phyloP scores from a whole-genome alignment of 2,797 vertebrate genomes.

The Lates japonicus region DNA sequence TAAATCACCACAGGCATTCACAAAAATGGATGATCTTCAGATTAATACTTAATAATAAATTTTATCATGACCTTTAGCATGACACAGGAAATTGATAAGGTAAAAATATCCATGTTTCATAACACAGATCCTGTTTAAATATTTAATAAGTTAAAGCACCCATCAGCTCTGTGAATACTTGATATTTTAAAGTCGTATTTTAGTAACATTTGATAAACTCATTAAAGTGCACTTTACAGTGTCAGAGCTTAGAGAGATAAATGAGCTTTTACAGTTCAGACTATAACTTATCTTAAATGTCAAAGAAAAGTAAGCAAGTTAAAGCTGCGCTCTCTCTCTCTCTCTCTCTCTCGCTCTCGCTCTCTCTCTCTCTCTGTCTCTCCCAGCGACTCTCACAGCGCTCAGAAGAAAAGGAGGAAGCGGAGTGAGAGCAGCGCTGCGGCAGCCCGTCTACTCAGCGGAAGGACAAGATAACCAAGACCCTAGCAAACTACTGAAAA shows the following conservation, averaged over 20 bases:
- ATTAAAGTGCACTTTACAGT: slow-evolving; percentile 3
- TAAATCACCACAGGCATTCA: not conserved
- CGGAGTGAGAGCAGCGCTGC: slow-evolving; percentile 45
- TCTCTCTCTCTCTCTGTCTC: slow-evolving; percentile 15
- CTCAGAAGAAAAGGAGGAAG: slow-evolving; percentile 74
- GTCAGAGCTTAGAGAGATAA: not conserved
- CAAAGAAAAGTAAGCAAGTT: not conserved
- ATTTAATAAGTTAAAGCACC: not conserved
- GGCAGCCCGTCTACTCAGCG: slow-evolving; percentile 16
- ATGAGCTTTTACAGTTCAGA: slow-evolving; percentile 1
- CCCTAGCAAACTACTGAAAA: slow-evolving; percentile 11
- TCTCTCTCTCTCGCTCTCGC: slow-evolving; percentile 9
- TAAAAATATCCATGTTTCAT: not conserved
- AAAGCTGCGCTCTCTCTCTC: slow-evolving; percentile 11
- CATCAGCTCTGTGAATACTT: not conserved
- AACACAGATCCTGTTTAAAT: too few species aligned
- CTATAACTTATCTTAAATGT: slow-evolving; percentile 3
- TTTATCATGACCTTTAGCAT: not conserved
- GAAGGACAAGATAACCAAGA: slow-evolving; percentile 7
- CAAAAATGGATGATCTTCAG: too few species aligned
- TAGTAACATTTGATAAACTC: not conserved
- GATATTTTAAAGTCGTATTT: not conserved
- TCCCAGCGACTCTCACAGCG: slow-evolving; percentile 24
- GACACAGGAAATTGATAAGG: not conserved
- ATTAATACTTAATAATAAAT: not conserved